Evolutionary conservation across 53 echinoderm and acorn worm species (phyloP).

Genomic region (Antedon mediterranea): DNA sequence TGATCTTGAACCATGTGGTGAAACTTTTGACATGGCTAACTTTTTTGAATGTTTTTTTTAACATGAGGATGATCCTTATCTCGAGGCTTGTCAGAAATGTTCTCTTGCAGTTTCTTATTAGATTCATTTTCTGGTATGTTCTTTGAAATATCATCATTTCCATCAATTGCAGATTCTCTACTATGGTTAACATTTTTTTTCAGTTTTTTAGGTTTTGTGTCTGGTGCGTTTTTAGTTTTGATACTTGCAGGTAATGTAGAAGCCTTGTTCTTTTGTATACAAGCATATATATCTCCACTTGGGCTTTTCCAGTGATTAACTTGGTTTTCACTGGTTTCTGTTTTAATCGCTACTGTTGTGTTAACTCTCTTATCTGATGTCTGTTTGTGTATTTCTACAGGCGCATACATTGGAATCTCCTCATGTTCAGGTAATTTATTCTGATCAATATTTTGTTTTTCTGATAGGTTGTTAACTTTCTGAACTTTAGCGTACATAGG

Average conservation of each 20-base stretch:
- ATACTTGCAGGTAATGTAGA: background rate
- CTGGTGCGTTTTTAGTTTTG: background rate
- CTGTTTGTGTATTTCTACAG: background rate
- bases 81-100: background rate
- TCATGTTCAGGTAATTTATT: background rate
- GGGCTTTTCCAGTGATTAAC: background rate
- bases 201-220: background rate
- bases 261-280: background rate
- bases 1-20: background rate
- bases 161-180: background rate
- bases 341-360: background rate
- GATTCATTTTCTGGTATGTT: background rate
- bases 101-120: background rate
- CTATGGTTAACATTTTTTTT: background rate
- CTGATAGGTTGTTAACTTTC: background rate
- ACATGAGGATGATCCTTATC: background rate
- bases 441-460: background rate
- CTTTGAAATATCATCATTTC: background rate
- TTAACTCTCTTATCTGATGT: background rate
- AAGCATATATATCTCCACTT: background rate
- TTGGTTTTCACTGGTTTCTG: too few species aligned
- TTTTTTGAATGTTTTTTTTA: background rate
- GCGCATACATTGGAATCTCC: background rate
- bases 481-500: background rate
- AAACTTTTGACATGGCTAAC: background rate